Evolutionary conservation across 2,888 invertebrate species (phyloP).

Genomic region (Nebria brevicollis): DNA sequence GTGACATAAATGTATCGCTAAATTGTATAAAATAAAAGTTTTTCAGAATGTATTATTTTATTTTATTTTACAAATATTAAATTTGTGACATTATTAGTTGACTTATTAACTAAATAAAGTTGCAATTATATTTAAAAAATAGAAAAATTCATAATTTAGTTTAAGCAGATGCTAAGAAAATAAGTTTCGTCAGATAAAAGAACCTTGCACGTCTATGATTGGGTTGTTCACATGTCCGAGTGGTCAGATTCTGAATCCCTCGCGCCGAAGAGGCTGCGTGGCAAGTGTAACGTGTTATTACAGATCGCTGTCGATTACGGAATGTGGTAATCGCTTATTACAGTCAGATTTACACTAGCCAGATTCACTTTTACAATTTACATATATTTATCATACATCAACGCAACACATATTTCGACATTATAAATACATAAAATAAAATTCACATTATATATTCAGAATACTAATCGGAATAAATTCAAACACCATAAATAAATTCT

Average conservation of each 20-base stretch:
- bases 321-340: slow-evolving; percentile 55
- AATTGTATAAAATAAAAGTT: too few species aligned
- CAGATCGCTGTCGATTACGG: slow-evolving; percentile 55
- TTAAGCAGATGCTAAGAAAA: neutral
- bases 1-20: too few species aligned
- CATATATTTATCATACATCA: slow-evolving; percentile 1
- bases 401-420: neutral
- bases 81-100: too few species aligned
- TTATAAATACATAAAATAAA: neutral
- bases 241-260: slow-evolving; percentile 21
- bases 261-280: slow-evolving; percentile 25
- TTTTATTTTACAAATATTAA: too few species aligned
- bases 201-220: slow-evolving; percentile 10
- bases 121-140: too few species aligned
- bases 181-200: neutral
- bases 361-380: slow-evolving; percentile 32
- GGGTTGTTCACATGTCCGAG: slow-evolving; percentile 35
- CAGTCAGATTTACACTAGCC: slow-evolving; percentile 52
- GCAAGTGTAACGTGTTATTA: slow-evolving; percentile 52
- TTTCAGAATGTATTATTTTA: too few species aligned
- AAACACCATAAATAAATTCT: neutral
- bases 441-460: neutral
- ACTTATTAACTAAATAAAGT: too few species aligned
- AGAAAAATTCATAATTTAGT: too few species aligned
- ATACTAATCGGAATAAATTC: neutral